These are phyloP conservation scores for Gonatopus flavifemur DNA, from an alignment of 1,140 invertebrate species.

Conservation along the genomic window DNA sequence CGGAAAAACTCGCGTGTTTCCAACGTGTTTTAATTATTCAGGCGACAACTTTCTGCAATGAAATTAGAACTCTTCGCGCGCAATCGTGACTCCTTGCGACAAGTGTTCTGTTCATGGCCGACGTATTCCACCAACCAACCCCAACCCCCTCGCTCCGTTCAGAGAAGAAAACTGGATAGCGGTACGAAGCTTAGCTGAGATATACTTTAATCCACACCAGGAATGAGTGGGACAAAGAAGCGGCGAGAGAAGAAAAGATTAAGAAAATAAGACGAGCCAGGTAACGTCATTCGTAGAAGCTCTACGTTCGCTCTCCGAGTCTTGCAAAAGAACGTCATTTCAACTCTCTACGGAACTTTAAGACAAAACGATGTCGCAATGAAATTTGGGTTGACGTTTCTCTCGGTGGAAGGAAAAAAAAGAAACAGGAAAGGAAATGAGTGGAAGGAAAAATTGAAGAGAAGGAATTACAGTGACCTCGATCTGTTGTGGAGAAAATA, in stretches of 20 bases:
- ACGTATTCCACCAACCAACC: constrained; percentile 20
- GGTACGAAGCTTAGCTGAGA: constrained; percentile 8
- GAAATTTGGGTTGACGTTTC: constrained; percentile 16
- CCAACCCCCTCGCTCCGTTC: not conserved
- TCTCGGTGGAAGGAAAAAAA: constrained; percentile 6
- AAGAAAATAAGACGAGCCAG: constrained; percentile 32
- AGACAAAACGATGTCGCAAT: constrained; percentile 15
- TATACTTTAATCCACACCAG: constrained; percentile 28
- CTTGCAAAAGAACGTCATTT: constrained; percentile 16
- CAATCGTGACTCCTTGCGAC: constrained; percentile 46
- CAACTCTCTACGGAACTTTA: constrained; percentile 19
- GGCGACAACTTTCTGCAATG: constrained; percentile 54
- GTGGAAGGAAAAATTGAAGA: constrained; percentile 32
- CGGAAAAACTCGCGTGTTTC: constrained; percentile 50
- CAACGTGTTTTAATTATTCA: constrained; percentile 55
- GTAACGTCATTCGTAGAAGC: constrained; percentile 9
- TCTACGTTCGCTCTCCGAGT: constrained; percentile 1
- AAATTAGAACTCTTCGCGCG: constrained; percentile 54
- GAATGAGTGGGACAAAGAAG: constrained; percentile 13
- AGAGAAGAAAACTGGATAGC: too few species aligned
- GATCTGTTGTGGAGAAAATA: too few species aligned
- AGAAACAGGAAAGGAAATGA: constrained; percentile 27
- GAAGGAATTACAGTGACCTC: too few species aligned
- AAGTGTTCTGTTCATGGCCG: constrained; percentile 50
- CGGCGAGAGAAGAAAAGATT: constrained; percentile 18